Percentiles rank a stretch among this genome's conserved stretches.
Conservation (phyloP, 2,113 vertebrate species). For the Steatornis caripensis region DNA sequence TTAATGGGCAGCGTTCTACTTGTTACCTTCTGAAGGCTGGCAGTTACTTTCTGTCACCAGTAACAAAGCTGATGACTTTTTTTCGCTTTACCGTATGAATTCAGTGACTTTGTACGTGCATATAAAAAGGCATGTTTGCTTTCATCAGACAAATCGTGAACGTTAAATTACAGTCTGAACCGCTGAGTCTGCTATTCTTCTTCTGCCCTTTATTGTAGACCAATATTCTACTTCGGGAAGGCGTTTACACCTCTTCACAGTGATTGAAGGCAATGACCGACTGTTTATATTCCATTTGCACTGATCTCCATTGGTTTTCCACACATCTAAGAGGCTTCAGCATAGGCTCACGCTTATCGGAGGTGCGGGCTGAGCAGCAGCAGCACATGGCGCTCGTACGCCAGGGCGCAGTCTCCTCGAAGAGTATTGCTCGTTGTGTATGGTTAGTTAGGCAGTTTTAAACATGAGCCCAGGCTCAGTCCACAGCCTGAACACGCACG, state of each 20-base stretch:
- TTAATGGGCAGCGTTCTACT: neutral
- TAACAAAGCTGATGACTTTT: neutral
- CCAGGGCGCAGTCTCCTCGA: neutral
- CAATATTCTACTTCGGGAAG: neutral
- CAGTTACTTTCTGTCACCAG: neutral
- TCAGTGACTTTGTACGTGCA: neutral
- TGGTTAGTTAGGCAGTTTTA: neutral
- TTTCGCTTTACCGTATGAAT: neutral
- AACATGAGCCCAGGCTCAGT: neutral
- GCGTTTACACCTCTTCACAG: neutral
- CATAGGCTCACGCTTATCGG: neutral
- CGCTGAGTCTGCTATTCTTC: neutral
- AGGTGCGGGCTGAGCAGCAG: neutral
- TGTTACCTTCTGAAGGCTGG: neutral
- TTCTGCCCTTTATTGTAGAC: neutral
- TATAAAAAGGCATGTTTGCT: neutral
- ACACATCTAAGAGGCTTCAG: neutral
- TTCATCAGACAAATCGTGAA: neutral
- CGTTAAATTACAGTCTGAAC: neutral
- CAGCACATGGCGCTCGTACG: fast-evolving
- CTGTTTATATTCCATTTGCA: neutral
- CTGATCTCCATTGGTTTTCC: fast-evolving
- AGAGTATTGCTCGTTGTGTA: neutral
- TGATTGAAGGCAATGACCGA: neutral
- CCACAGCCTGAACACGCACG: neutral